Conservation (phyloP, 2,888 invertebrate genomes). For the Lumbricus terrestris region DNA sequence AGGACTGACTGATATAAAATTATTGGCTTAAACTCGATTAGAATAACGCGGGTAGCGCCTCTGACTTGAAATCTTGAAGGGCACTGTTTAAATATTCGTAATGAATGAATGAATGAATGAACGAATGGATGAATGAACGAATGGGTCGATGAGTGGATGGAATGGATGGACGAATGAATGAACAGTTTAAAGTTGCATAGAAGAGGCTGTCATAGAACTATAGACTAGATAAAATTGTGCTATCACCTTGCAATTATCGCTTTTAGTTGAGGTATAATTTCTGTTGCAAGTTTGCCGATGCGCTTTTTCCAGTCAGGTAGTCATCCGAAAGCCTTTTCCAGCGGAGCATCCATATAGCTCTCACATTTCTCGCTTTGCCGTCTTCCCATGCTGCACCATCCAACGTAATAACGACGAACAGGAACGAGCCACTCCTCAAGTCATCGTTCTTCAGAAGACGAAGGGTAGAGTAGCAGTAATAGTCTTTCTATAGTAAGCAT, state of each 20-base stretch:
- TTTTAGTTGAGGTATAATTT: not conserved
- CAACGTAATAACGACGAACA: slow-evolving; percentile 49
- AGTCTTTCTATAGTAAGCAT: no score
- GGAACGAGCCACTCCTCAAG: slow-evolving; percentile 49
- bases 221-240: not conserved
- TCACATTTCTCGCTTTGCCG: slow-evolving; percentile 49
- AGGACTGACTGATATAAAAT: no score
- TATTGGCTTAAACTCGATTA: no score
- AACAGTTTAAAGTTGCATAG: no score
- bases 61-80: no score
- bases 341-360: slow-evolving; percentile 56
- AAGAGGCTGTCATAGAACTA: not conserved
- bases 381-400: slow-evolving; percentile 52
- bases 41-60: no score
- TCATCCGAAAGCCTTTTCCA: slow-evolving; percentile 46
- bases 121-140: no score
- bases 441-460: slow-evolving; percentile 48
- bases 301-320: not conserved
- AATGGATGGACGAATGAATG: no score
- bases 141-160: no score
- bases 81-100: no score
- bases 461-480: slow-evolving; percentile 42
- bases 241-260: not conserved
- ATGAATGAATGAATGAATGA: no score
- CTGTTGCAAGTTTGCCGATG: not conserved